phyloP scores from a whole-genome alignment of 2,888 invertebrate genomes.

The Ectemnius continuus region DNA sequence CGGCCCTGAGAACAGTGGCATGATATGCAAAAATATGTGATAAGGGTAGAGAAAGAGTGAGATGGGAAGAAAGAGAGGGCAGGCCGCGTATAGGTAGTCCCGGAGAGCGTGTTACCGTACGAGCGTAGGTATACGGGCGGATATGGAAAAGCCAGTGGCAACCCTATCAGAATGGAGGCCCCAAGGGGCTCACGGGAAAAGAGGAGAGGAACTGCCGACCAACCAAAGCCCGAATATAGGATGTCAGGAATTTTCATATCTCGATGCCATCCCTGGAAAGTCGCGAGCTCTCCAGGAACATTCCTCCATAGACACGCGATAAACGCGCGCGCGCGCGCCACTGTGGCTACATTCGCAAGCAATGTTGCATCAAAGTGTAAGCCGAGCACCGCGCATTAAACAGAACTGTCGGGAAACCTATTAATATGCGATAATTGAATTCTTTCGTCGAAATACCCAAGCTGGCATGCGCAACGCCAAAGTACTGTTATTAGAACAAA shows the following conservation, averaged over 20 bases:
- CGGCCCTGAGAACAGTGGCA: conserved; percentile 61
- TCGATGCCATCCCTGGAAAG: conserved; percentile 64
- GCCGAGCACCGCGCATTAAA: not conserved
- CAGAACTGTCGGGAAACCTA: no score
- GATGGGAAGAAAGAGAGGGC: conserved; percentile 33
- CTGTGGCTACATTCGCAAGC: not conserved
- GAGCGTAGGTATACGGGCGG: conserved; percentile 48
- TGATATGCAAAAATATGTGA: conserved; percentile 74
- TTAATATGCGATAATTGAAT: no score
- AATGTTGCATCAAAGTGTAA: conserved; percentile 32
- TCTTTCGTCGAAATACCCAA: no score
- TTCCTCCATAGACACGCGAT: conserved; percentile 51
- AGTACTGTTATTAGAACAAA: no score
- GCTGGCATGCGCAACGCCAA: no score
- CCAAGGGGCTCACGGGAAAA: conserved; percentile 58
- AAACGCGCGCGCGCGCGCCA: conserved; percentile 36
- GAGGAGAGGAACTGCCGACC: conserved; percentile 55
- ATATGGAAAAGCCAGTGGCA: conserved; percentile 67
- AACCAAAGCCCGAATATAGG: conserved; percentile 63
- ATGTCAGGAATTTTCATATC: conserved; percentile 73
- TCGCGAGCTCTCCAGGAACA: conserved; percentile 59
- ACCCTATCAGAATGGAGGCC: conserved; percentile 68
- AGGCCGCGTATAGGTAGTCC: conserved; percentile 38
- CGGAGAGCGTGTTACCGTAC: conserved; percentile 28
- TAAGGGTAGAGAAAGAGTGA: conserved; percentile 54